A percentile compares a stretch with the other conserved stretches of the same genome.
Evolutionary conservation across 2,797 vertebrate species (phyloP).

Genomic region (Martes flavigula): DNA sequence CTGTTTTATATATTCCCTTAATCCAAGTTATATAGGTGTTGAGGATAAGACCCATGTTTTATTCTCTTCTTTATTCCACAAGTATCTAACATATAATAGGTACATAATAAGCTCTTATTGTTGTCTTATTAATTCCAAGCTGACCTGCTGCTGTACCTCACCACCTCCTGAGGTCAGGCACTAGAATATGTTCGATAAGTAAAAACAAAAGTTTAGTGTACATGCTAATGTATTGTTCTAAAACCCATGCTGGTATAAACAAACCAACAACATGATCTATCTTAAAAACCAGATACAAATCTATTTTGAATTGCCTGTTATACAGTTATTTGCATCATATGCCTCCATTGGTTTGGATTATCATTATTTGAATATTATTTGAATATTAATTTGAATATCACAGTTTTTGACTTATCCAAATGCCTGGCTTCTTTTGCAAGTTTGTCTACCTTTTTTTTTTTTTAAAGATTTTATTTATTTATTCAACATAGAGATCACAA

Average conservation of each 20-base stretch:
- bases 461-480: no score
- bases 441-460: not conserved
- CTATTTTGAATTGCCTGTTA: not conserved
- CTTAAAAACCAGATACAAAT: not conserved
- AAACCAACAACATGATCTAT: not conserved
- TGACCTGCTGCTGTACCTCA: not conserved
- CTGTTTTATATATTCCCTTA: not conserved
- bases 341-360: not conserved
- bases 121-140: not conserved
- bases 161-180: not conserved
- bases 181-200: not conserved
- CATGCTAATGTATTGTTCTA: not conserved
- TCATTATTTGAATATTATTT: not conserved
- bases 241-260: not conserved
- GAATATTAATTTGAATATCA: not conserved
- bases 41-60: not conserved
- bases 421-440: not conserved
- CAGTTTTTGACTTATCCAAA: slow-evolving; percentile 7
- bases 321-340: not conserved
- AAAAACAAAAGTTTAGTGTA: slow-evolving; percentile 6
- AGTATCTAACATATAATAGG: not conserved
- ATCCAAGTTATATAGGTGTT: not conserved
- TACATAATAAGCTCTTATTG: not conserved
- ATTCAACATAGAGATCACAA: no score
- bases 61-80: not conserved